Evolutionary conservation across 2,797 vertebrate species (phyloP).

Genomic region (Pantherophis alleghaniensis): DNA sequence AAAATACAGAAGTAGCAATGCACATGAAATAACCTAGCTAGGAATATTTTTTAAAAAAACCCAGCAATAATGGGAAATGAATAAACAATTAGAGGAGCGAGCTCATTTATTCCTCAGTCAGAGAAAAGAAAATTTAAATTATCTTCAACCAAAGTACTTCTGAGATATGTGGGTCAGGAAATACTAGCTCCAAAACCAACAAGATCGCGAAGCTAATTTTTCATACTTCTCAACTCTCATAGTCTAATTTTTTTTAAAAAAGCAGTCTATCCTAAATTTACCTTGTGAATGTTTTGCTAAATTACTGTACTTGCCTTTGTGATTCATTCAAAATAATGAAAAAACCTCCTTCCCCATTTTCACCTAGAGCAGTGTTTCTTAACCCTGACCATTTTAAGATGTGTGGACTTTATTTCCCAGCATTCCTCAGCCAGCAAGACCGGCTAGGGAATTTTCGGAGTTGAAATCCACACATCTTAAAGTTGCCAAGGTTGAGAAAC

Average conservation of each 20-base stretch:
- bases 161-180: not conserved
- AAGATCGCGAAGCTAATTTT: not conserved
- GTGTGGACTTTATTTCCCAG: not conserved
- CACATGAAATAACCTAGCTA: constrained; percentile 8
- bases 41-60: not conserved
- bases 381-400: not conserved
- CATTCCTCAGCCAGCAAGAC: not conserved
- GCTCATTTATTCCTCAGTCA: not conserved
- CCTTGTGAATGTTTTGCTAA: not conserved
- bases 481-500: not conserved
- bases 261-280: not conserved
- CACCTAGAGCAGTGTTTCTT: not conserved
- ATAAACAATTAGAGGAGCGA: not conserved
- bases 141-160: not conserved
- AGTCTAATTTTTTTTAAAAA: not conserved
- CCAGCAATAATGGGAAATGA: not conserved
- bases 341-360: not conserved
- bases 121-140: not conserved
- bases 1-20: not conserved
- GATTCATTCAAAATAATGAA: not conserved
- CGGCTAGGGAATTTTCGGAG: not conserved
- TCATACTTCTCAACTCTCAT: not conserved
- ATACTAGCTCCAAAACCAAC: not conserved
- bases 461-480: not conserved
- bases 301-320: not conserved